These are phyloP conservation scores for Tenrec ecaudatus DNA, from an alignment of 2,113 vertebrate genomes.

Conservation along the genomic window DNA sequence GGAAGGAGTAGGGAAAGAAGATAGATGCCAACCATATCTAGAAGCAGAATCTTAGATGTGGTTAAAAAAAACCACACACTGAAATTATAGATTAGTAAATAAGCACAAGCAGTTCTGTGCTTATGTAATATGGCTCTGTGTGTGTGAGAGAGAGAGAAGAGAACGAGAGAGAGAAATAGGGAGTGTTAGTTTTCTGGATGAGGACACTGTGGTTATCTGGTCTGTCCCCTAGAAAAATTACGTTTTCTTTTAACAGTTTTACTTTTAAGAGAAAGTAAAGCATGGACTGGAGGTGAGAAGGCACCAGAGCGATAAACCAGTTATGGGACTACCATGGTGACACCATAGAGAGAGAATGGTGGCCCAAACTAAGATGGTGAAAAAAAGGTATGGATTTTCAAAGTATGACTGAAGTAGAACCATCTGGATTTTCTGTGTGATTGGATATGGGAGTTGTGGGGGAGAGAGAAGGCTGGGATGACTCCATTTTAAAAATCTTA, in stretches of 20 bases:
- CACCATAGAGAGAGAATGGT: neutral
- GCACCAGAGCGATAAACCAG: neutral
- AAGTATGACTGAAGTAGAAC: slow-evolving; percentile 33
- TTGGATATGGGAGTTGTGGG: neutral
- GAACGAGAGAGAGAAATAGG: too few species aligned
- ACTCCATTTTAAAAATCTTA: slow-evolving; percentile 57
- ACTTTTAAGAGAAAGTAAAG: neutral
- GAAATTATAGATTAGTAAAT: neutral
- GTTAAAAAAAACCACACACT: neutral
- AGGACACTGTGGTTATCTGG: neutral
- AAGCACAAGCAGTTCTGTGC: neutral
- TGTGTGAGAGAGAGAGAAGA: neutral
- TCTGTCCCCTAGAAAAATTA: slow-evolving; percentile 40
- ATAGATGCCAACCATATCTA: neutral
- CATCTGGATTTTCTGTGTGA: slow-evolving; percentile 39
- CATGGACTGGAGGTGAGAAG: slow-evolving; percentile 26
- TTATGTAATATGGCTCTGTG: neutral
- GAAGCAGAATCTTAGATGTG: neutral
- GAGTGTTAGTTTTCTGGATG: neutral
- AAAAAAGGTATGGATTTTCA: slow-evolving; percentile 30
- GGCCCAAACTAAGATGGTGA: neutral
- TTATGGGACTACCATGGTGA: slow-evolving; percentile 16
- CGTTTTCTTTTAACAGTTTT: neutral
- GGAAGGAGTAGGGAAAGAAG: neutral
- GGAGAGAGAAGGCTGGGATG: neutral